phyloP scores from a whole-genome alignment of 2,113 vertebrate genomes.

The Poecilia latipinna region DNA sequence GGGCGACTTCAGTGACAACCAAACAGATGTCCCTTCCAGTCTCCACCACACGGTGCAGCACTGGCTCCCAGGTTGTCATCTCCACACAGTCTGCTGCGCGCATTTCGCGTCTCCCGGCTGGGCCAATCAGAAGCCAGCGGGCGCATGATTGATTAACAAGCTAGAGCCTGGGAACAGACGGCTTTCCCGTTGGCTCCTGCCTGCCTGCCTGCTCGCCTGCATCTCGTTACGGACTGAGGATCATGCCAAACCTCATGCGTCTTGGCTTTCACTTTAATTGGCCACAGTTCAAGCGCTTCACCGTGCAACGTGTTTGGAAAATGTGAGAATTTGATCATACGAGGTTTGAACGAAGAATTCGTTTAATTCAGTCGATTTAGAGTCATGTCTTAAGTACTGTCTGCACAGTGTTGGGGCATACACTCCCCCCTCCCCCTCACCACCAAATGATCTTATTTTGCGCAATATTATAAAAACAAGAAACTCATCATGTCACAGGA shows the following conservation, averaged over 20 bases:
- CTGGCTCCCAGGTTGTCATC: slow-evolving; percentile 10
- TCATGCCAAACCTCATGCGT: neutral
- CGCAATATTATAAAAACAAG: neutral
- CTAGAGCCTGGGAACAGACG: slow-evolving; percentile 6
- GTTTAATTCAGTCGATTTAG: neutral
- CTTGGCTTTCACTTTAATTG: neutral
- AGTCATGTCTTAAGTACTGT: neutral
- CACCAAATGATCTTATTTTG: neutral
- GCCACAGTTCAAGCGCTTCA: neutral
- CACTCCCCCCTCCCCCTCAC: too few species aligned
- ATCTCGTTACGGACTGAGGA: neutral
- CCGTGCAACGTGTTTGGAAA: neutral
- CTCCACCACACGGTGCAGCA: slow-evolving; percentile 29
- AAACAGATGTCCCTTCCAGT: slow-evolving; percentile 14
- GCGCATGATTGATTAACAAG: slow-evolving; percentile 56
- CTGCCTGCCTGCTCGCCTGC: neutral
- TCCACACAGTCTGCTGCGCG: slow-evolving; percentile 14
- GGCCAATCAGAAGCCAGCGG: slow-evolving; percentile 58
- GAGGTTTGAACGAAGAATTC: neutral
- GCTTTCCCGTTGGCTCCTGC: slow-evolving; percentile 20
- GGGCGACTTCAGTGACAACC: slow-evolving; percentile 17
- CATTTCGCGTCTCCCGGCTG: slow-evolving; percentile 9
- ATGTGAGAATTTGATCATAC: neutral
- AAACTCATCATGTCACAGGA: neutral
- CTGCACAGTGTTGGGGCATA: neutral